Percentiles rank a stretch among this genome's conserved stretches.
These are phyloP conservation scores for Drosophila buzzatii DNA, from an alignment of 2,888 invertebrate species.

Conservation along the genomic window DNA sequence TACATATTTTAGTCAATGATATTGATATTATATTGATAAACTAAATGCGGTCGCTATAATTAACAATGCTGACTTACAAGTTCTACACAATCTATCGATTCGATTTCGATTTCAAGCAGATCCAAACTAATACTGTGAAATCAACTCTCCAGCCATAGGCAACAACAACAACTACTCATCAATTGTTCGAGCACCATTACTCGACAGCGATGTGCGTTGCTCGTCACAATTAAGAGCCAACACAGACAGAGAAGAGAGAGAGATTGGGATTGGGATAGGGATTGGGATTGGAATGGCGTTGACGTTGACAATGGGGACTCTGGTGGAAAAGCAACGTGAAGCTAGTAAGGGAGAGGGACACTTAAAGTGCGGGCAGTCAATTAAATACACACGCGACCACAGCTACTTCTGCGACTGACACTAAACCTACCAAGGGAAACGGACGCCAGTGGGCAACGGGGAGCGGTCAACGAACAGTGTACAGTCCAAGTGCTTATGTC, in stretches of 20 bases:
- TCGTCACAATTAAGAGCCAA: conserved; percentile 61
- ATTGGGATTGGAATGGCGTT: neutral
- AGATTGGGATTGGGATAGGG: conserved; percentile 10
- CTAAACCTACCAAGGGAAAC: conserved; percentile 50
- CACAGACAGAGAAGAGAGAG: neutral
- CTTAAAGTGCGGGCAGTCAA: conserved; percentile 77
- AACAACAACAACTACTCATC: conserved; percentile 68
- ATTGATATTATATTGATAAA: neutral
- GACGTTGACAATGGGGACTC: neutral
- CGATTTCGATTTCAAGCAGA: neutral
- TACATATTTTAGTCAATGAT: neutral
- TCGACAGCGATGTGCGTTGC: conserved; percentile 42
- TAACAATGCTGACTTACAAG: neutral
- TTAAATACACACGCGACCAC: conserved; percentile 79
- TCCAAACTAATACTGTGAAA: neutral
- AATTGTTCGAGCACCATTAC: conserved; percentile 72
- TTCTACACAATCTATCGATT: neutral
- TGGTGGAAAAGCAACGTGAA: neutral
- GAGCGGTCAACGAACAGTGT: conserved; percentile 14
- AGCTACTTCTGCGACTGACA: conserved; percentile 65
- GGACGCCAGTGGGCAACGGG: conserved; percentile 18
- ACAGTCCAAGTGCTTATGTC: conserved; percentile 73
- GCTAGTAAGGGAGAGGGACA: neutral
- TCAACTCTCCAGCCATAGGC: neutral
- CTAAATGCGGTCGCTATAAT: neutral